phyloP scores from a whole-genome alignment of 2,888 invertebrate species.

The Phorcus lineatus region DNA sequence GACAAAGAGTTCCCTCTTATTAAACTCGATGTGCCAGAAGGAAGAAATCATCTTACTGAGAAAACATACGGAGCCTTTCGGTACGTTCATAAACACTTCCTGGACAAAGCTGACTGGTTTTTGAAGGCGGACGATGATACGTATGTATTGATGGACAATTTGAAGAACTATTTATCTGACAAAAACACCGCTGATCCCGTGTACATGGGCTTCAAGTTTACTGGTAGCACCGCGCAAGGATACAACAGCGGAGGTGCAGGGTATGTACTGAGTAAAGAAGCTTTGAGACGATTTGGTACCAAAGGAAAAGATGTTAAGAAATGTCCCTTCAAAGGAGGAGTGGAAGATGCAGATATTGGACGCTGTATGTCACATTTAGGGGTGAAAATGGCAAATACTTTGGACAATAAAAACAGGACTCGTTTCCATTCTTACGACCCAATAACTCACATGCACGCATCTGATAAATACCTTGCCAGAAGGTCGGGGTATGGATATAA shows the following conservation, averaged over 20 bases:
- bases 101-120: slow-evolving; percentile 95
- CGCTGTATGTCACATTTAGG: slow-evolving; percentile 67
- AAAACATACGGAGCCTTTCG: slow-evolving; percentile 96
- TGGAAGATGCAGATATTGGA: slow-evolving; percentile 69
- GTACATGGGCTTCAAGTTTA: slow-evolving; percentile 81
- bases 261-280: slow-evolving; percentile 92
- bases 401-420: slow-evolving; percentile 63
- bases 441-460: slow-evolving; percentile 47
- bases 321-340: slow-evolving; percentile 60
- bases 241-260: slow-evolving; percentile 80
- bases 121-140: slow-evolving; percentile 98
- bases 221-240: slow-evolving; percentile 56
- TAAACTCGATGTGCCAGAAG: slow-evolving; percentile 89
- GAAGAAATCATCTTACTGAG: slow-evolving; percentile 92
- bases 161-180: slow-evolving; percentile 80
- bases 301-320: slow-evolving; percentile 71
- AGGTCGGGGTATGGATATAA: neutral
- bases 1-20: slow-evolving; percentile 83
- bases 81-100: slow-evolving; percentile 87
- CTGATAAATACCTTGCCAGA: neutral
- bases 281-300: slow-evolving; percentile 83
- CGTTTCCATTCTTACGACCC: slow-evolving; percentile 71
- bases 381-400: slow-evolving; percentile 63
- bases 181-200: slow-evolving; percentile 82
- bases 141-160: slow-evolving; percentile 95